Percentiles rank a stretch among this genome's conserved stretches.
Conservation (phyloP, 2,888 invertebrate genomes). For the Ptilodon capucinus region DNA sequence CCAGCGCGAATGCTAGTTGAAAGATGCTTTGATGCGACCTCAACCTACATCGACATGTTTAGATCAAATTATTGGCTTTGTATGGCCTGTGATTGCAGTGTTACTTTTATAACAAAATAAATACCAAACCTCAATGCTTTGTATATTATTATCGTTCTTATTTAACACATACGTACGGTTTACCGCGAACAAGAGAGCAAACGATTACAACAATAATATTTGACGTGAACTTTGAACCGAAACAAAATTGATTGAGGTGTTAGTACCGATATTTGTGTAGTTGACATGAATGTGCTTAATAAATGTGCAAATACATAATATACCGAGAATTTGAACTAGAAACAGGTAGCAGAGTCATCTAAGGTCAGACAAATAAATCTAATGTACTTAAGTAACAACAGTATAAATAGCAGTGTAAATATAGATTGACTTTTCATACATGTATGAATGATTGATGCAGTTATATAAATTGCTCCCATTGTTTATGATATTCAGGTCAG, state of each 20-base stretch:
- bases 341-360: neutral
- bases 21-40: slow-evolving; percentile 2
- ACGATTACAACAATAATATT: neutral
- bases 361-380: too few relatives aligned
- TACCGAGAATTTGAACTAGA: neutral
- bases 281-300: too few relatives aligned
- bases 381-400: neutral
- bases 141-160: too few relatives aligned
- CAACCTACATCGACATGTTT: neutral
- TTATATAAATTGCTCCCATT: slow-evolving; percentile 3
- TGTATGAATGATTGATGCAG: too few relatives aligned
- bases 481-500: slow-evolving; percentile 9
- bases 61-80: neutral
- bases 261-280: neutral
- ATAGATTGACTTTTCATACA: too few relatives aligned
- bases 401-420: too few relatives aligned
- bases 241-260: neutral
- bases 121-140: too few relatives aligned
- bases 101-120: too few relatives aligned
- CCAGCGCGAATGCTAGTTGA: slow-evolving; percentile 35
- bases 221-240: neutral
- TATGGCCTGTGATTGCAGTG: too few relatives aligned
- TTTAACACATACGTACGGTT: too few relatives aligned
- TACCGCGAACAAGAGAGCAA: too few relatives aligned
- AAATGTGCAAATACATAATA: too few relatives aligned